Conservation (phyloP, 2,888 invertebrate genomes). For the Drosophila subquinaria region DNA sequence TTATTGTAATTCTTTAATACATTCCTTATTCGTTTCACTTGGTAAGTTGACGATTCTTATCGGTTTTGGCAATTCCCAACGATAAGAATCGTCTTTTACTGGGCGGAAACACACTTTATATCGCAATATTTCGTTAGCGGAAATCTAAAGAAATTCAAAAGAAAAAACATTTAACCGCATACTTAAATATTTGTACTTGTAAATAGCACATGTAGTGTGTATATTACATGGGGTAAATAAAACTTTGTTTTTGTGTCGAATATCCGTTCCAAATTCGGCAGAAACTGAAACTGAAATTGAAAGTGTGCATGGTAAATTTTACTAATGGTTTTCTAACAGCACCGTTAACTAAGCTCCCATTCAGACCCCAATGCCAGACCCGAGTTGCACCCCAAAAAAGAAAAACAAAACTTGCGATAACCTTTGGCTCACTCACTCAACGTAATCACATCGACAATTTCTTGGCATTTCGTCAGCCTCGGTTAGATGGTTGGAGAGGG, state of each 20-base stretch:
- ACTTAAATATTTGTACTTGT: slow-evolving; percentile 3
- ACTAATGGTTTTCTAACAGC: slow-evolving; percentile 56
- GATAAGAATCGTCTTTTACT: slow-evolving; percentile 8
- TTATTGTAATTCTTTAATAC: slow-evolving; percentile 6
- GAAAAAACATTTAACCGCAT: slow-evolving; percentile 1
- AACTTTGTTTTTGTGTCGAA: slow-evolving; percentile 42
- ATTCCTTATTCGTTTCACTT: background rate
- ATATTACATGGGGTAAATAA: slow-evolving; percentile 7
- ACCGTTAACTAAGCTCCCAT: slow-evolving; percentile 28
- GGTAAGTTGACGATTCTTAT: slow-evolving; percentile 18
- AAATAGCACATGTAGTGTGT: slow-evolving; percentile 14
- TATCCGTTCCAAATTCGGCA: slow-evolving; percentile 68
- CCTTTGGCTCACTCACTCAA: slow-evolving; percentile 62
- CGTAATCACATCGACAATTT: slow-evolving; percentile 74
- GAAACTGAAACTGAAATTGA: slow-evolving; percentile 53
- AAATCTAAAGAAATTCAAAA: slow-evolving; percentile 31
- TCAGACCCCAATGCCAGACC: background rate
- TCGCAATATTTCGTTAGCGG: slow-evolving; percentile 17
- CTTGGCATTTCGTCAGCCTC: slow-evolving; percentile 67
- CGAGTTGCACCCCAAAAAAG: slow-evolving; percentile 2
- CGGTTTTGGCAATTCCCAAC: slow-evolving; percentile 8
- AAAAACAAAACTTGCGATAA: slow-evolving; percentile 45
- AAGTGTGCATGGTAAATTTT: slow-evolving; percentile 62
- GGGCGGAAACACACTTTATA: slow-evolving; percentile 37
- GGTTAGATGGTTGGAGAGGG: slow-evolving; percentile 13